Evolutionary conservation across 2,888 invertebrate species (phyloP), one percentile per base, ranked within the genome.

Genomic region (Tuta absoluta): DNA sequence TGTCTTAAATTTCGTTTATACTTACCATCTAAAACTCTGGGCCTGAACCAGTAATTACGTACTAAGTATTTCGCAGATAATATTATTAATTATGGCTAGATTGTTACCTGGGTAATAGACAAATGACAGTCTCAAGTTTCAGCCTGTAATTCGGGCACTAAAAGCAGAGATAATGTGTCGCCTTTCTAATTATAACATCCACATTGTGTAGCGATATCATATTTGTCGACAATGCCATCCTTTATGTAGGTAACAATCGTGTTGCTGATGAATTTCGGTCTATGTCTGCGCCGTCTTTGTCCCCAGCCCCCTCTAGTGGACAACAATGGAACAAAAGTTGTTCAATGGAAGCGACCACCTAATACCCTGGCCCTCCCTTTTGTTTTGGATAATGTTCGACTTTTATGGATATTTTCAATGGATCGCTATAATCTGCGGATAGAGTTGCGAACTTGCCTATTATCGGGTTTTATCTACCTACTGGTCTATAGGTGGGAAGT

Each of bases 361-460:
- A 91, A 91, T 90, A 87, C 91, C 87, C 85, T 82, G 79, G 84
- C 89, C 89, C 87, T 82, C 89, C 84, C 86, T 86, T 84, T 91
- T 91, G 91, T 91, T 91, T 91, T 85, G 90, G 86, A 81, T 90
- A 89, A 90, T 91, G 90, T 91, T 91, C 90, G 87, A 91, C 89
- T 91, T 91, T 91, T 91, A 91, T 91, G 89, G 91, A 91, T 91
- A 90, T 90, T 91, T 91, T 89, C 90, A 90, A 91, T 90, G 87
- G 89, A 88, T 89, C 85, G 87, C 85, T 85, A 85, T 90, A 90
- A 90, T 91, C 89, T 86, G 81, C 79, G 78, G 85, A 86, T 85
- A 82, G 82, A 89, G 87, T 89, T 86, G 78, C 77, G 79, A 88
- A 88, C 82, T 85, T 80, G 78, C 77, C 76, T 81, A 82, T 83